Evolutionary conservation across 2,797 vertebrate genomes (phyloP).

Genomic region (Tragopan temminckii): DNA sequence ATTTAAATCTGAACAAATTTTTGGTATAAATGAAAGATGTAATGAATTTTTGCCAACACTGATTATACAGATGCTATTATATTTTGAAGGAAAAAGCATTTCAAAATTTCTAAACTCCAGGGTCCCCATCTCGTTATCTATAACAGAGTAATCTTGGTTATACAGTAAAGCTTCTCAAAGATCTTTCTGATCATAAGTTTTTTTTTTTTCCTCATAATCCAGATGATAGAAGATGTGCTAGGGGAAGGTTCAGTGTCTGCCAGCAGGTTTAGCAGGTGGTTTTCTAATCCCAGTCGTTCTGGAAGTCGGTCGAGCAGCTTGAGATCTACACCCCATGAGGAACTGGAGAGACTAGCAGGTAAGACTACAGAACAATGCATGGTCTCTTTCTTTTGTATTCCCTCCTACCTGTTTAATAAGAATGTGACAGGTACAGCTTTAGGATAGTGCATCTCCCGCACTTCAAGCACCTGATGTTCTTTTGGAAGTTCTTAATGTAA

Average conservation of each 20-base stretch:
- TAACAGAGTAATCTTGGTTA: conserved; percentile 1
- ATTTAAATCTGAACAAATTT: not conserved
- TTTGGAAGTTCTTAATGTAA: not conserved
- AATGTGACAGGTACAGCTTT: not conserved
- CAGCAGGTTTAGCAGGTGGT: conserved; percentile 97
- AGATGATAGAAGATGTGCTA: conserved; percentile 99
- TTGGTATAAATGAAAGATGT: not conserved
- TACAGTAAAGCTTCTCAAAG: conserved; percentile 75
- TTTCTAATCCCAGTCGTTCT: conserved; percentile 93
- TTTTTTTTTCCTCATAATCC: conserved; percentile 14
- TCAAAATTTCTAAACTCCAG: not conserved
- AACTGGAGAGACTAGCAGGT: conserved; percentile 96
- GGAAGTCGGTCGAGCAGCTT: conserved; percentile 95
- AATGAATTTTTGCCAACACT: conserved; percentile 6
- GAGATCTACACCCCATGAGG: conserved; percentile 96
- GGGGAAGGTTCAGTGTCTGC: conserved; percentile 93
- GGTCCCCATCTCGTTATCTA: not conserved
- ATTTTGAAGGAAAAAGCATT: not conserved
- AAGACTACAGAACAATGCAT: not conserved
- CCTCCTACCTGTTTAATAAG: not conserved
- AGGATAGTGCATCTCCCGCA: not conserved
- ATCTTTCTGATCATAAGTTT: conserved; percentile 6
- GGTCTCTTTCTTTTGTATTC: not conserved
- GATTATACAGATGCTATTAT: not conserved
- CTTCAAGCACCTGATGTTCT: not conserved